These are phyloP conservation scores for Lycaon pictus DNA, from an alignment of 2,113 vertebrate genomes.

Conservation along the genomic window DNA sequence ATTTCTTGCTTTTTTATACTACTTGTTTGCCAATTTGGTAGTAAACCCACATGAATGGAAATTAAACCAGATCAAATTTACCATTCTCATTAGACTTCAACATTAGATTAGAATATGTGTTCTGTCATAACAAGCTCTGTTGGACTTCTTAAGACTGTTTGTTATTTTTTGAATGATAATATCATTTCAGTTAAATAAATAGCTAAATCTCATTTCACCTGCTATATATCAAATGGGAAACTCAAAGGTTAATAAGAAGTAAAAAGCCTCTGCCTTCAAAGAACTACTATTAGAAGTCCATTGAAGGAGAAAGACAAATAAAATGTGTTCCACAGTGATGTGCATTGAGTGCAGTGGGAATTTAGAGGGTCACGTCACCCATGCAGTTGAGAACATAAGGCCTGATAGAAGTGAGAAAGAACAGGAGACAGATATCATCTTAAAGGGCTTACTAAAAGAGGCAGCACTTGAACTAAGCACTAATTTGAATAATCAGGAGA, in stretches of 20 bases:
- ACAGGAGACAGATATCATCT: background rate
- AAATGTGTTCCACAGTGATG: background rate
- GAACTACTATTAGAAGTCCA: background rate
- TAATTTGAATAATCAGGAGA: background rate
- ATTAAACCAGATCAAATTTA: background rate
- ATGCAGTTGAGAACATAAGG: background rate
- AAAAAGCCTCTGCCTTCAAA: background rate
- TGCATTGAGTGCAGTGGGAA: background rate
- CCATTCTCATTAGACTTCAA: background rate
- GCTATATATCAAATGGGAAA: background rate
- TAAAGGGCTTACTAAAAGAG: background rate
- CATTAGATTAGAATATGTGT: background rate
- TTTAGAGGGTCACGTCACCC: background rate
- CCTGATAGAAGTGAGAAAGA: background rate
- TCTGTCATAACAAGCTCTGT: background rate
- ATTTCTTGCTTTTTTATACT: background rate
- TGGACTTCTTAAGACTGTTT: constrained; percentile 1
- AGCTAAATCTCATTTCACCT: constrained; percentile 36
- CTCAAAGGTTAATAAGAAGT: background rate
- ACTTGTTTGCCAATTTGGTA: background rate
- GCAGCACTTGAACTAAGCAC: background rate
- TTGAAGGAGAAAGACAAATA: background rate
- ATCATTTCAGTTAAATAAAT: constrained; percentile 22
- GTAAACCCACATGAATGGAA: background rate
- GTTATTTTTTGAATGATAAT: constrained; percentile 8